phyloP scores from a whole-genome alignment of 2,888 invertebrate genomes.

The Drosophila leonis region DNA sequence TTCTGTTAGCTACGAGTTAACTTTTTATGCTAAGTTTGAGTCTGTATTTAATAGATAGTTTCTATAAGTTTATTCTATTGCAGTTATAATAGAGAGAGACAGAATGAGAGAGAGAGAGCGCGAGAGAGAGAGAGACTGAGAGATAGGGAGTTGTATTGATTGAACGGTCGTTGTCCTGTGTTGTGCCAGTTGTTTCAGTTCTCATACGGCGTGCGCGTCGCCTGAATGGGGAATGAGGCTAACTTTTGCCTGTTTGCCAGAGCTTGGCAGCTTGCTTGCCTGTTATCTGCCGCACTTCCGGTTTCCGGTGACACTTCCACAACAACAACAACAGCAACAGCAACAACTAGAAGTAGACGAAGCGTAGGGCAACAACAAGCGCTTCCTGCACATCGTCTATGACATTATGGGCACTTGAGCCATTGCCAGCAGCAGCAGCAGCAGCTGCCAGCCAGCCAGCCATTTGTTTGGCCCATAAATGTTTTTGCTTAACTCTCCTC shows the following conservation, averaged over 20 bases:
- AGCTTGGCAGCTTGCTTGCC: constrained; percentile 12
- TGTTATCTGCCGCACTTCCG: constrained; percentile 79
- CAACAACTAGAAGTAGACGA: constrained; percentile 7
- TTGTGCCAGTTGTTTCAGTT: constrained; percentile 38
- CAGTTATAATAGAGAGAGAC: not conserved
- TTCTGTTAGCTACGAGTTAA: not conserved
- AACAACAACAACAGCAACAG: constrained; percentile 12
- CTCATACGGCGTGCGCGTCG: constrained; percentile 16
- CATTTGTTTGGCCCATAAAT: constrained; percentile 74
- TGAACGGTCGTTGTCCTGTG: constrained; percentile 21
- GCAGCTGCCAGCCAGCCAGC: constrained; percentile 40
- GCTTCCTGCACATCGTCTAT: constrained; percentile 75
- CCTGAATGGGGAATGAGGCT: constrained; percentile 40
- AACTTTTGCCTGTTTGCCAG: constrained; percentile 60
- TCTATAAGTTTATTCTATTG: not conserved
- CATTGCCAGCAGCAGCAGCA: constrained; percentile 53
- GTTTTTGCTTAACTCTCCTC: constrained; percentile 54
- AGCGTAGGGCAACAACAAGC: constrained; percentile 39
- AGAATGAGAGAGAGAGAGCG: not conserved
- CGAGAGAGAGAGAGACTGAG: not conserved
- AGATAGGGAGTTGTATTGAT: constrained; percentile 4
- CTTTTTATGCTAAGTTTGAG: constrained; percentile 2
- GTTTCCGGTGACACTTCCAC: constrained; percentile 76
- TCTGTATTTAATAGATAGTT: constrained; percentile 2
- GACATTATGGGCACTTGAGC: constrained; percentile 79